Base-by-base conservation (phyloP, 2,888 invertebrate species). In the Hanleya hanleyi region DNA sequence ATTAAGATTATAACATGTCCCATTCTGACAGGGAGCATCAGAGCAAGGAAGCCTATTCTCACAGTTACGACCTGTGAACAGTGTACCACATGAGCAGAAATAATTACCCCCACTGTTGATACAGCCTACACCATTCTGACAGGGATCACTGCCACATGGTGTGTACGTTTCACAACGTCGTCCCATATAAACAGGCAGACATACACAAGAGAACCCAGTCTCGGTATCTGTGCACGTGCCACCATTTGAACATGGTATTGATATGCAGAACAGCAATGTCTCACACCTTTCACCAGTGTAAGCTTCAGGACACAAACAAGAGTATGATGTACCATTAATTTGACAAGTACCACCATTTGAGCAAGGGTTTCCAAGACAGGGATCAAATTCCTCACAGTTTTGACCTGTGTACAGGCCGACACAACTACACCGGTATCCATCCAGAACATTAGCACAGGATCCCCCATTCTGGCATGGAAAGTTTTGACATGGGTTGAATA, bases 221-320 rank as follows among this genome's bases (percentile, higher is more conserved):
- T 36, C 6, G 1, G 64, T 37, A 1, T 37, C 22, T 3, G 64
- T 61, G 69, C 88, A 88, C 29, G 68, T 71, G 0, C 81, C 87
- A 6, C 78, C 83, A 69, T 88, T 85, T 41, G 66, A 37, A 73
- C 88, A 88, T 0, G 83, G 78, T 47, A 65, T 74, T 33, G 68
- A 73, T 35, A 75, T 12, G 67, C 80, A 80, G 2, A 76, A 67
- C 7, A 80, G 67, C 51, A 61, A 71, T n/a, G 50, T 70, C 26
- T 78, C 71, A 72, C 80, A 80, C n/a, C 57, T 62, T 2, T 26
- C 22, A n/a, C 84, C 84, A 38, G 82, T 77, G 18, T 74, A 72
- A n/a, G 66, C 64, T 9, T 64, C 29, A 1, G 81, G 81, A 74
- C 84, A 85, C 5, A 69, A 47, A 76, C 84, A 85, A 1, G 67